These are phyloP conservation scores for Tyto alba DNA, from an alignment of 2,113 vertebrate genomes.

Conservation along the genomic window DNA sequence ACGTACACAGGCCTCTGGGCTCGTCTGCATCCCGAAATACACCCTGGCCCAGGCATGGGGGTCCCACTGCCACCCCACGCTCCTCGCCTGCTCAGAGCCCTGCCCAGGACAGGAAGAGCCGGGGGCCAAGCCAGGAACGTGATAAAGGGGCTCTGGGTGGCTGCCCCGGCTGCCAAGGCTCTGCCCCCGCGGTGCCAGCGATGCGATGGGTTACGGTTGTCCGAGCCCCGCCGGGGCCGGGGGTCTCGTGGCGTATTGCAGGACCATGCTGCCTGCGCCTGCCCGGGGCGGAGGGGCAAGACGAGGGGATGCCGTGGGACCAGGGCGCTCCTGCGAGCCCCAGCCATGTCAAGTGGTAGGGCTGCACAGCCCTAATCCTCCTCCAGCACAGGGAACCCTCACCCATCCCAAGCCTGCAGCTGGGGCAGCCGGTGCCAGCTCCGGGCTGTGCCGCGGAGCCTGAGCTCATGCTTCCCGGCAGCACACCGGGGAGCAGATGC, in stretches of 20 bases:
- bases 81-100: neutral
- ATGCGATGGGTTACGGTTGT: neutral
- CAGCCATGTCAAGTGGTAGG: fast-evolving
- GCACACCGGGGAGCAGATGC: neutral
- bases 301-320: neutral
- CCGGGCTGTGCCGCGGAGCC: neutral
- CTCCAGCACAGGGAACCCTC: neutral
- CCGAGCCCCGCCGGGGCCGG: neutral
- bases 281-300: neutral
- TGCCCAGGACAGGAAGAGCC: neutral
- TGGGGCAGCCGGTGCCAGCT: neutral
- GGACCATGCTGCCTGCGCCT: fast-evolving
- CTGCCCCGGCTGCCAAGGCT: fast-evolving
- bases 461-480: neutral
- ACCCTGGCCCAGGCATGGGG: neutral
- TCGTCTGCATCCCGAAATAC: neutral
- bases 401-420: neutral
- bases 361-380: neutral
- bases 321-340: fast-evolving
- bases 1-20: neutral
- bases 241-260: neutral
- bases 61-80: neutral
- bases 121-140: fast-evolving
- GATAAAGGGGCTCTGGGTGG: neutral
- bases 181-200: fast-evolving